phyloP scores from a whole-genome alignment of 2,113 vertebrate species.

The Cebus imitator region DNA sequence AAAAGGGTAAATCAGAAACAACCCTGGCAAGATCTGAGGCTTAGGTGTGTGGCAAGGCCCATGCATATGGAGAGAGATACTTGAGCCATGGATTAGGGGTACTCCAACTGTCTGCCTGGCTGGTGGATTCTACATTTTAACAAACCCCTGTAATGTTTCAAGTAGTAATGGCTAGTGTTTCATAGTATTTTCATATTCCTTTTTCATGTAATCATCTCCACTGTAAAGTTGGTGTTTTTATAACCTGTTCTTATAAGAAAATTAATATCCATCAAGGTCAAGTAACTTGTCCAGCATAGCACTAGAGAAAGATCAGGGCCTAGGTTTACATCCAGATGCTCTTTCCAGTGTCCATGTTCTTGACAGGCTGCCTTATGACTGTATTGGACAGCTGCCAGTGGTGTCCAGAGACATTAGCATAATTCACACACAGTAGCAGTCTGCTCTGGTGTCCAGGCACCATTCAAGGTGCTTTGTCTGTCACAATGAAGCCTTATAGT shows the following conservation, averaged over 20 bases:
- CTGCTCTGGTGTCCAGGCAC: background rate
- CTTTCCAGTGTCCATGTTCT: background rate
- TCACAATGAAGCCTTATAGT: background rate
- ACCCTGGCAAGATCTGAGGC: background rate
- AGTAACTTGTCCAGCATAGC: background rate
- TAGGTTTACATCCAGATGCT: background rate
- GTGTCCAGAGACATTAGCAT: background rate
- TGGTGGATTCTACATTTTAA: background rate
- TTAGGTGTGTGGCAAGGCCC: background rate
- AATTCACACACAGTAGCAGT: background rate
- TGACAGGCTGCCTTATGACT: background rate
- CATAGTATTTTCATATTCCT: background rate
- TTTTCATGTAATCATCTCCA: background rate
- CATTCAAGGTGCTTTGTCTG: accelerated
- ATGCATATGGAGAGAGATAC: background rate
- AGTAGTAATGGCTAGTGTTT: background rate
- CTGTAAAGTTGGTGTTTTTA: background rate
- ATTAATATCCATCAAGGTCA: background rate
- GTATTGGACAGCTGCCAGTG: background rate
- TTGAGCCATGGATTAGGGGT: background rate
- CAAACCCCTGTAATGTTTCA: background rate
- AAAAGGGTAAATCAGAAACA: background rate
- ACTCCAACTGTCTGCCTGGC: background rate
- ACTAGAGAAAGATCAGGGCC: background rate
- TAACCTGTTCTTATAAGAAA: background rate